Percentiles rank a stretch among this genome's conserved stretches.
phyloP scores from a whole-genome alignment of 1,140 invertebrate genomes.

The Gonatopus flavifemur region DNA sequence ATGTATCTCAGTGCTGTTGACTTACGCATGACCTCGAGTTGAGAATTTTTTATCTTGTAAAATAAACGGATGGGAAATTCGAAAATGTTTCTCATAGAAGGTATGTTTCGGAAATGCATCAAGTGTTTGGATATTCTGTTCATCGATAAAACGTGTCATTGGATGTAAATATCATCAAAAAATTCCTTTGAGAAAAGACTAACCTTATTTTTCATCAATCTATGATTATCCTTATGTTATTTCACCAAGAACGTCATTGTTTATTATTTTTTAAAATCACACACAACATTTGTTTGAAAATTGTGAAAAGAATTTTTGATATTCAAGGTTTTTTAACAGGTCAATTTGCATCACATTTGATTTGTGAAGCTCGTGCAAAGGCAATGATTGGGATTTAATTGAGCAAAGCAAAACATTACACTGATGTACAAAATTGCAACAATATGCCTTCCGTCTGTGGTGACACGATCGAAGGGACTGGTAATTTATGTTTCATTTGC shows the following conservation, averaged over 20 bases:
- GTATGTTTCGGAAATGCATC: background rate
- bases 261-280: no score
- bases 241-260: no score
- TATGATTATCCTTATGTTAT: no score
- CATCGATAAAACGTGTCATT: background rate
- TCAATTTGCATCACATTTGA: no score
- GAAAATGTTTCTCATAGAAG: constrained; percentile 17
- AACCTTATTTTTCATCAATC: no score
- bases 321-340: no score
- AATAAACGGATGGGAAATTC: constrained; percentile 21
- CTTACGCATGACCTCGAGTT: constrained; percentile 21
- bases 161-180: background rate
- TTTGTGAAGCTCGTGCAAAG: no score
- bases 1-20: no score
- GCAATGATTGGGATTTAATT: no score
- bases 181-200: background rate
- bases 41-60: constrained; percentile 23
- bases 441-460: constrained; percentile 51
- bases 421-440: constrained; percentile 6
- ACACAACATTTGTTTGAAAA: no score
- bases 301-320: no score
- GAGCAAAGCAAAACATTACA: background rate
- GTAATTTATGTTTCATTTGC: constrained; percentile 25
- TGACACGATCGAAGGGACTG: constrained; percentile 40
- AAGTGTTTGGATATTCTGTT: background rate